Evolutionary conservation across 2,797 vertebrate genomes (phyloP), one percentile per base, ranked within the genome.

Genomic region (Bovichtus diacanthus): DNA sequence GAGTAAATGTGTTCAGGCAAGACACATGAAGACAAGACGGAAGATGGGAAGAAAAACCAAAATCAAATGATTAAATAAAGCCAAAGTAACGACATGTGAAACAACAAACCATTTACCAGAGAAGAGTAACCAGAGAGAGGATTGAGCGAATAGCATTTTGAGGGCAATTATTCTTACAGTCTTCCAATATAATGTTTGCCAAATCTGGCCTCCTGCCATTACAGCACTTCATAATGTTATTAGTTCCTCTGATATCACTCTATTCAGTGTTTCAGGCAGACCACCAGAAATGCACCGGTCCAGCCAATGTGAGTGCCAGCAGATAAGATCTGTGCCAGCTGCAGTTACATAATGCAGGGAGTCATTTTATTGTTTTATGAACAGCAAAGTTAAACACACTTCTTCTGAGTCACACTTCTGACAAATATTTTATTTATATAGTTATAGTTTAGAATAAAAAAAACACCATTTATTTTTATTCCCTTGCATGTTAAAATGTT

Each of bases 31-130:
- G 50, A 83, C 3, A 60, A 80, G 23, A 56, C 4, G 21, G 61
- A 69, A 23, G 55, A 74, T 25, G 61, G 27, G 68, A 59, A 53
- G 16, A 58, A 76, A 76, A 66, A 51, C 78, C 64, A 49, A 74
- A 63, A 58, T 60, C 38, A 74, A 70, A 86, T 46, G 10, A 75
- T 82, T 58, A 76, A 88, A 88, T 65, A 77, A 83, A 67, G 38
- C 19, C 49, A 81, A 66, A 74, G 49, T 56, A 66, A 76, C 1
- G n/a, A 44, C 44, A 70, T 15, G 74, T 43, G 66, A 81, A 34
- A 85, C 12, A 84, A 36, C 51, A 84, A 63, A 70, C 56, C 51
- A 73, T 78, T 66, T 58, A 46, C 9, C 16, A 31, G 4, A 72
- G 67, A 19, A 79, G 51, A 83, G 9, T 6, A 56, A 70, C 31